phyloP scores from a whole-genome alignment of 2,888 invertebrate genomes.

The Torymus aiolomorphi region DNA sequence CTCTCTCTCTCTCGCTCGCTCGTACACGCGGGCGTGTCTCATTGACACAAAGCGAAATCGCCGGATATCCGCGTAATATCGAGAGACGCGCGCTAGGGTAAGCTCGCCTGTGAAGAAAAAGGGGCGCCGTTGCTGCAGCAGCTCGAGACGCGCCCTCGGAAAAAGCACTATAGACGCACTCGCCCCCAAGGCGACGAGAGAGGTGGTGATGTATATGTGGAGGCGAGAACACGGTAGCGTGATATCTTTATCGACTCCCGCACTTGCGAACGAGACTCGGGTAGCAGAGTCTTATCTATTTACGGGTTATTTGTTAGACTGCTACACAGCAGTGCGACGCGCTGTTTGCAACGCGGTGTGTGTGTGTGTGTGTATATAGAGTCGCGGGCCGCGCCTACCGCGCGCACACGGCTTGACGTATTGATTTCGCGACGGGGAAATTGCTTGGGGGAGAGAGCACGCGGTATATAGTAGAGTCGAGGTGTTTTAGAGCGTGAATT shows the following conservation, averaged over 20 bases:
- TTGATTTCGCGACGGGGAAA: too few relatives aligned
- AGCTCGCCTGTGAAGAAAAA: too few relatives aligned
- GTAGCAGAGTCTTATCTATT: slow-evolving; percentile 2
- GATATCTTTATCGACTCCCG: slow-evolving; percentile 40
- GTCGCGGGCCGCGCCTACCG: too few relatives aligned
- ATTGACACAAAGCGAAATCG: slow-evolving; percentile 54
- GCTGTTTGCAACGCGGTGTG: not conserved
- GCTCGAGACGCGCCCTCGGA: not conserved
- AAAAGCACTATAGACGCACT: not conserved
- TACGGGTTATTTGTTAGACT: slow-evolving; percentile 7
- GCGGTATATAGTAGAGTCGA: too few relatives aligned
- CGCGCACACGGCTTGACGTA: too few relatives aligned
- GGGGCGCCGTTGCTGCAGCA: too few relatives aligned
- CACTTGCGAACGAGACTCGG: too few relatives aligned
- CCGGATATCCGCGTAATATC: slow-evolving; percentile 52
- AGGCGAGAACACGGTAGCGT: slow-evolving; percentile 3
- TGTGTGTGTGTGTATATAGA: not conserved
- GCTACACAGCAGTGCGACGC: not conserved
- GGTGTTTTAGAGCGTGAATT: too few relatives aligned
- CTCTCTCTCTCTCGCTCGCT: not conserved
- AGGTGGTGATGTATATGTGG: not conserved
- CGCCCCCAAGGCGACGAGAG: not conserved
- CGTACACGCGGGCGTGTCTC: slow-evolving; percentile 28
- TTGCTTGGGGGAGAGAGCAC: too few relatives aligned
- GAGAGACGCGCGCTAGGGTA: not conserved